Evolutionary conservation across 2,797 vertebrate genomes (phyloP).

Genomic region (Sardinella longiceps): DNA sequence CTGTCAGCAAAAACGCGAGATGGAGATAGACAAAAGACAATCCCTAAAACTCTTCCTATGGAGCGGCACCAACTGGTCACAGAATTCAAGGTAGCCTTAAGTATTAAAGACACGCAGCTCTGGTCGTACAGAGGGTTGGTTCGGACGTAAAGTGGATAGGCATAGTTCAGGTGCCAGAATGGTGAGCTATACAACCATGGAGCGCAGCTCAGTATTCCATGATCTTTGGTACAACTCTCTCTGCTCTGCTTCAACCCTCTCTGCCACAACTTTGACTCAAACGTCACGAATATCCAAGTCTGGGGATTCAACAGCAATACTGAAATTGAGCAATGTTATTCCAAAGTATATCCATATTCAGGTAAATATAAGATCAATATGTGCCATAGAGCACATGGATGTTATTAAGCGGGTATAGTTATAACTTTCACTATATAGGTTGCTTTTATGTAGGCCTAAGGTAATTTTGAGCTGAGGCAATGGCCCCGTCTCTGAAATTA

Average conservation of each 20-base stretch:
- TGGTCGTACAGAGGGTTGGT: not conserved
- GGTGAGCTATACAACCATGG: too few species aligned
- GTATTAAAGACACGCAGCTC: not conserved
- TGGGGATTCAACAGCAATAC: not conserved
- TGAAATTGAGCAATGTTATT: not conserved
- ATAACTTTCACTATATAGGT: too few species aligned
- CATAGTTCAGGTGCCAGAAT: not conserved
- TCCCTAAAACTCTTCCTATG: not conserved
- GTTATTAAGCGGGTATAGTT: too few species aligned
- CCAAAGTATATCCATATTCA: not conserved
- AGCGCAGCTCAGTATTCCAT: too few species aligned
- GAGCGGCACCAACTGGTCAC: not conserved
- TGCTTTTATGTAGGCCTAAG: too few species aligned
- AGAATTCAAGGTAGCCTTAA: not conserved
- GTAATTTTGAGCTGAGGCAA: too few species aligned
- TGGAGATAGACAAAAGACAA: conserved; percentile 28
- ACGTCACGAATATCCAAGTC: not conserved
- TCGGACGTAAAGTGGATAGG: not conserved
- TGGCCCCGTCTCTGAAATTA: too few species aligned
- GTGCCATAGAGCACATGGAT: too few species aligned
- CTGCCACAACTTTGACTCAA: not conserved
- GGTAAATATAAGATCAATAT: not conserved
- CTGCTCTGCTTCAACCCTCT: too few species aligned
- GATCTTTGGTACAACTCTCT: too few species aligned
- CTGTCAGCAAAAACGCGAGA: conserved; percentile 40